phyloP scores from a whole-genome alignment of 1,140 invertebrate species.

The Sipha flava region DNA sequence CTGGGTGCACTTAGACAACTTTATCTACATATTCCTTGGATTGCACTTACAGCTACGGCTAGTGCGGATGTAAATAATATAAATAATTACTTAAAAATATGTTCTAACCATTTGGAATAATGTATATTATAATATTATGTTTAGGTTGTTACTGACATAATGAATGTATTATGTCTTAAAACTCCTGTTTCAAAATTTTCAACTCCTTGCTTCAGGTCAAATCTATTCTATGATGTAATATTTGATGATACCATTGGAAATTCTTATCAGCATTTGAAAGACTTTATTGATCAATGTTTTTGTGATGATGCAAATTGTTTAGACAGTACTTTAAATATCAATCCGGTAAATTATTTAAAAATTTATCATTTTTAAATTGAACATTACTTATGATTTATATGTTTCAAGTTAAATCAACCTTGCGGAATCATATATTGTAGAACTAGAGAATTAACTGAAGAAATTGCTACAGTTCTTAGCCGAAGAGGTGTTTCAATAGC shows the following conservation, averaged over 20 bases:
- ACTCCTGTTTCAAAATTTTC: constrained; percentile 51
- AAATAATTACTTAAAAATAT: not conserved
- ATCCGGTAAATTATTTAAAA: not conserved
- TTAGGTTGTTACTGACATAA: constrained; percentile 52
- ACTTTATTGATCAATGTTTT: constrained; percentile 56
- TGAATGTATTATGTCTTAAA: constrained; percentile 49
- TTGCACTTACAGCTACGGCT: constrained; percentile 92
- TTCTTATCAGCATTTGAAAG: constrained; percentile 64
- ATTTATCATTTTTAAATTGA: not conserved
- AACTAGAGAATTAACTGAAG: constrained; percentile 55
- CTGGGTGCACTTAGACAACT: constrained; percentile 52
- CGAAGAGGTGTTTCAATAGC: constrained; percentile 49
- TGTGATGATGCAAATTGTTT: constrained; percentile 33
- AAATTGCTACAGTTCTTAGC: constrained; percentile 51
- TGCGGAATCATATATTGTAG: constrained; percentile 64
- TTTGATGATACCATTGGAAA: constrained; percentile 73
- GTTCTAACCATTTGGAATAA: not conserved
- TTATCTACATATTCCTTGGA: constrained; percentile 64
- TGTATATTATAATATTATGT: not conserved
- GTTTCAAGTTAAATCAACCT: constrained; percentile 40
- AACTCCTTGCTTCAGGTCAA: constrained; percentile 55
- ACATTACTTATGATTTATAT: not conserved
- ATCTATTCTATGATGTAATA: constrained; percentile 62
- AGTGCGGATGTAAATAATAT: constrained; percentile 44
- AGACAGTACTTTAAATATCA: constrained; percentile 18